Conservation (phyloP, 2,797 vertebrate species). For the Florisuga fusca region DNA sequence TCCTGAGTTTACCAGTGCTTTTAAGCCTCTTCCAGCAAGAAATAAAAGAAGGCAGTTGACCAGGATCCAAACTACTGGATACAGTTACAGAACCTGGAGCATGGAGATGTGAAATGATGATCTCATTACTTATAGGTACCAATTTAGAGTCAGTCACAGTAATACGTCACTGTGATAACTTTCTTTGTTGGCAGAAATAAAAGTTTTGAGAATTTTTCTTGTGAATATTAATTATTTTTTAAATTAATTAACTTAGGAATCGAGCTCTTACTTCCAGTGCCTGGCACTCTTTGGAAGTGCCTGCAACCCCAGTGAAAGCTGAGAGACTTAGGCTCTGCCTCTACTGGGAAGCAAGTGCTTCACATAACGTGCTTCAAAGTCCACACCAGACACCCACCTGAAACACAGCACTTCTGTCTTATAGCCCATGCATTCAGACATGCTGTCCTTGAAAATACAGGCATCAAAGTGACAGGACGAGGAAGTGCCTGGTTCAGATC, state of each 20-base stretch:
- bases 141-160: neutral
- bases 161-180: neutral
- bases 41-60: neutral
- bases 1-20: neutral
- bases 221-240: constrained; percentile 49
- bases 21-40: neutral
- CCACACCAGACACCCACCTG: neutral
- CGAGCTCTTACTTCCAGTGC: neutral
- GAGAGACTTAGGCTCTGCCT: neutral
- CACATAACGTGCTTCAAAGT: neutral
- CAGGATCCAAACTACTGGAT: neutral
- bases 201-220: constrained; percentile 44
- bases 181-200: constrained; percentile 25
- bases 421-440: neutral
- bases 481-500: neutral
- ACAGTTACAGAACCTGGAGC: neutral
- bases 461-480: neutral
- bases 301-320: neutral
- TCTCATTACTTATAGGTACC: neutral
- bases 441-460: neutral
- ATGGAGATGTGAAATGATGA: neutral
- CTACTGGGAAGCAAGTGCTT: neutral
- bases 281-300: neutral
- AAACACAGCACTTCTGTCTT: neutral
- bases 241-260: neutral